A percentile compares a stretch with the other conserved stretches of the same genome.
phyloP scores from a whole-genome alignment of 2,113 vertebrate species.

The Neoarius graeffei region DNA sequence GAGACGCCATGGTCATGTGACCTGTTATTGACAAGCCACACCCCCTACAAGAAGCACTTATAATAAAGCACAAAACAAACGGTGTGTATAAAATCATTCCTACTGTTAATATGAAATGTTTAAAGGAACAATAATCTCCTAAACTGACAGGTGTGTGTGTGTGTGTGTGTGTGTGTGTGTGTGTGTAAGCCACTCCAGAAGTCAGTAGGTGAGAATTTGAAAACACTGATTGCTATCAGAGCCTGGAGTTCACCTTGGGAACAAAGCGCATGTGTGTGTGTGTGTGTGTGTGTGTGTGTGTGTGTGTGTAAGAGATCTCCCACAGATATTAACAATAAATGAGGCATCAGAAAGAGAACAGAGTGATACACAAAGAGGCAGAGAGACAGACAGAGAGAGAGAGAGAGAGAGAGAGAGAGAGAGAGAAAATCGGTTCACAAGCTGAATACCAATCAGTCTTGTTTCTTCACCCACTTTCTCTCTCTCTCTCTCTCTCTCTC shows the following conservation, averaged over 20 bases:
- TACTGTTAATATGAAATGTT: not conserved
- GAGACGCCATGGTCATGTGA: not conserved
- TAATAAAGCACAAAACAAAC: not conserved
- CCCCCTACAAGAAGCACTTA: not conserved
- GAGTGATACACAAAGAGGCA: not conserved
- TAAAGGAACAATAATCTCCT: not conserved
- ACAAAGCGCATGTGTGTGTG: not conserved
- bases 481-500: not conserved
- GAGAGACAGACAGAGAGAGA: not conserved
- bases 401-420: not conserved
- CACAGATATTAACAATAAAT: not conserved
- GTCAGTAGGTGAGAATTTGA: not conserved
- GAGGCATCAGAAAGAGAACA: not conserved
- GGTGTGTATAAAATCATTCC: not conserved
- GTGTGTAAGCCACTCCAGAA: constrained; percentile 9
- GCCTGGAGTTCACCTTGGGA: constrained; percentile 46
- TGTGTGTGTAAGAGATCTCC: not conserved
- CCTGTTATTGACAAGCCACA: not conserved
- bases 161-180: not conserved
- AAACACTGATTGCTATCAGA: constrained; percentile 39
- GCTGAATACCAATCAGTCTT: not conserved
- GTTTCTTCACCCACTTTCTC: not conserved
- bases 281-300: constrained; percentile 13
- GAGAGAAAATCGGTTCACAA: not conserved
- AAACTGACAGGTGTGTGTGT: not conserved